phyloP scores from a whole-genome alignment of 1,140 invertebrate species.

The Cydia splendana region DNA sequence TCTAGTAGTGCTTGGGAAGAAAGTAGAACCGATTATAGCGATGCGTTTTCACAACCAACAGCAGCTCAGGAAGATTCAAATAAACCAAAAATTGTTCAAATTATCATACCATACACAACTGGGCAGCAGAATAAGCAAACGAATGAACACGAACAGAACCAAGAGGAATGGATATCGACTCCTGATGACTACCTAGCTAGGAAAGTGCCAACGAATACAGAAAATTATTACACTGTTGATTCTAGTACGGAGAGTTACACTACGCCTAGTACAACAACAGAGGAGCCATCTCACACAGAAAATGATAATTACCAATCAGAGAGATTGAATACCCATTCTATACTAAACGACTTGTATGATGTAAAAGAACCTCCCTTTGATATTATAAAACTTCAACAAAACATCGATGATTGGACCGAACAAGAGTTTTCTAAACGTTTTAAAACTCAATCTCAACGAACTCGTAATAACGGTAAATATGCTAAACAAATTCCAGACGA shows the following conservation, averaged over 20 bases:
- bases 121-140: conserved; percentile 78
- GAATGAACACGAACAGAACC: conserved; percentile 51
- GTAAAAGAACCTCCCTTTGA: conserved; percentile 83
- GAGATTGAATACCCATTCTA: conserved; percentile 51
- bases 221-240: conserved; percentile 45
- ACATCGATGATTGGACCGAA: conserved; percentile 92
- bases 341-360: conserved; percentile 67
- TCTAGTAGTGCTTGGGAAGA: conserved; percentile 52
- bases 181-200: conserved; percentile 70
- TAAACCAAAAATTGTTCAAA: conserved; percentile 83
- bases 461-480: conserved; percentile 80
- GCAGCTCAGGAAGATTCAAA: conserved; percentile 50
- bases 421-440: conserved; percentile 84
- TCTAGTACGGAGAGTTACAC: conserved; percentile 57
- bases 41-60: conserved; percentile 51
- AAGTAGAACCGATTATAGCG: conserved; percentile 55
- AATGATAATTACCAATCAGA: conserved; percentile 57
- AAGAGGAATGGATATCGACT: conserved; percentile 58
- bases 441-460: conserved; percentile 66
- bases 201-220: conserved; percentile 73
- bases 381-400: conserved; percentile 87
- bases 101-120: conserved; percentile 89
- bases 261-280: conserved; percentile 59
- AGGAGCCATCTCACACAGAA: conserved; percentile 44
- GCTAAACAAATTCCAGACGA: conserved; percentile 88